These are phyloP conservation scores for Idaea dimidiata DNA, from an alignment of 2,888 invertebrate genomes.

Conservation along the genomic window DNA sequence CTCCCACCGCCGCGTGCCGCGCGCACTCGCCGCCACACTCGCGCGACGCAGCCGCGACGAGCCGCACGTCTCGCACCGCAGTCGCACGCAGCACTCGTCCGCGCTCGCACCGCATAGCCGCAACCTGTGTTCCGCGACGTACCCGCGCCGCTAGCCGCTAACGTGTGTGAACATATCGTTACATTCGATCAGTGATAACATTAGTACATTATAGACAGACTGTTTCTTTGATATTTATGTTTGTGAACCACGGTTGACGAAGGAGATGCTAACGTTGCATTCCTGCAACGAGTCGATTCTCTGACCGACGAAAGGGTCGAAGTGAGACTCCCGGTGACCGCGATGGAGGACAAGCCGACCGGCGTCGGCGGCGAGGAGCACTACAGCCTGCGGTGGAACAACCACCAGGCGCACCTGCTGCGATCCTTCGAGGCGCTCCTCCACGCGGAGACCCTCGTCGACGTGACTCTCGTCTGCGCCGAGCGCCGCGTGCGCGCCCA, in stretches of 20 bases:
- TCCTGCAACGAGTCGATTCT: slow-evolving; percentile 61
- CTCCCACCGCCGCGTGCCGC: slow-evolving; percentile 57
- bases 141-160: slow-evolving; percentile 40
- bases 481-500: slow-evolving; percentile 93
- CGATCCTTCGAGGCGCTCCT: slow-evolving; percentile 93
- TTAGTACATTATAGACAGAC: too few species aligned
- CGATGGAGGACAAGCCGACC: slow-evolving; percentile 75
- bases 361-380: slow-evolving; percentile 84
- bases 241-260: slow-evolving; percentile 32
- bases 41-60: slow-evolving; percentile 62
- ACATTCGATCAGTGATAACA: neutral
- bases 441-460: slow-evolving; percentile 92
- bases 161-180: slow-evolving; percentile 13
- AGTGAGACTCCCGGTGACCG: slow-evolving; percentile 66
- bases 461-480: slow-evolving; percentile 94
- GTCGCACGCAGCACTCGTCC: slow-evolving; percentile 9
- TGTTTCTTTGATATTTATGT: slow-evolving; percentile 6
- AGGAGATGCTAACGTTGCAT: slow-evolving; percentile 60
- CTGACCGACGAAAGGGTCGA: slow-evolving; percentile 73
- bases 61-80: slow-evolving; percentile 57
- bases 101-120: slow-evolving; percentile 58
- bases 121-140: slow-evolving; percentile 62
- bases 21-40: slow-evolving; percentile 54
- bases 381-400: slow-evolving; percentile 96
- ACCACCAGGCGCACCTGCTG: slow-evolving; percentile 93